A percentile compares a stretch with the other conserved stretches of the same genome.
These are phyloP conservation scores for Callyntrura sp. DNA, from an alignment of 2,888 invertebrate species.

Conservation along the genomic window DNA sequence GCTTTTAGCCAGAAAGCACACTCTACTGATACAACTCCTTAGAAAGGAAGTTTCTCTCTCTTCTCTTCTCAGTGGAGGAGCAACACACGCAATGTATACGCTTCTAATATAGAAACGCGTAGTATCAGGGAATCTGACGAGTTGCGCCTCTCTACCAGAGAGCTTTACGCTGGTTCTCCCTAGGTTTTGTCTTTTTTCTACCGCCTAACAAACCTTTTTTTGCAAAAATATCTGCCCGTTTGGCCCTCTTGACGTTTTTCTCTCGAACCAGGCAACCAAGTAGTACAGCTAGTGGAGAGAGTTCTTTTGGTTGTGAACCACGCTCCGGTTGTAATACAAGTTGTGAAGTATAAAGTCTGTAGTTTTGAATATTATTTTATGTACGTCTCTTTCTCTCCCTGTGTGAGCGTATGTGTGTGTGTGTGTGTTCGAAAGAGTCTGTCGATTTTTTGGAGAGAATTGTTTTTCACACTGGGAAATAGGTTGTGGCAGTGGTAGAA, in stretches of 20 bases:
- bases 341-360: conserved; percentile 26
- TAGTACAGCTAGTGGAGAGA: too few species aligned
- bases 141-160: background rate
- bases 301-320: background rate
- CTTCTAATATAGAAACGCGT: background rate
- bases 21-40: too few species aligned
- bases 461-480: too few species aligned
- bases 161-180: background rate
- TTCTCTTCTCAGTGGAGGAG: too few species aligned
- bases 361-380: background rate
- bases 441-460: too few species aligned
- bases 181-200: background rate
- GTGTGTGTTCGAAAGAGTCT: too few species aligned
- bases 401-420: background rate
- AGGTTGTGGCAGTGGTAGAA: too few species aligned
- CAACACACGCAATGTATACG: too few species aligned
- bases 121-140: background rate
- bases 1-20: background rate
- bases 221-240: background rate
- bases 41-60: too few species aligned
- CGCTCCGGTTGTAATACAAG: background rate
- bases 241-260: background rate
- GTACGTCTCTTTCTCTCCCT: too few species aligned
- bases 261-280: background rate
- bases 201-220: background rate